phyloP scores from a whole-genome alignment of 2,888 invertebrate genomes.

The Sisyra terminalis region DNA sequence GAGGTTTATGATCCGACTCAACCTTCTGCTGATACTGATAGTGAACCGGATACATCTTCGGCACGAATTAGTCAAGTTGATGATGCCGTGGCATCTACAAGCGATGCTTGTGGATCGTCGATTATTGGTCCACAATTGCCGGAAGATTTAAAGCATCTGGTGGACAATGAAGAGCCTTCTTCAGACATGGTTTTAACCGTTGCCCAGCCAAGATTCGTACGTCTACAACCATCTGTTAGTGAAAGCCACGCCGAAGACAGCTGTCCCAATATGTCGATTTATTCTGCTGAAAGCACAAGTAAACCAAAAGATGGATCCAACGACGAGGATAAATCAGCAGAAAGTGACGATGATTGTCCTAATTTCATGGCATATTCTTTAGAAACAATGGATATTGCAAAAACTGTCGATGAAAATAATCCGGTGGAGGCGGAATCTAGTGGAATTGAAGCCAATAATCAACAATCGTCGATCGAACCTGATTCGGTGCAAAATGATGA shows the following conservation, averaged over 20 bases:
- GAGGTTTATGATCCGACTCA: conserved; percentile 37
- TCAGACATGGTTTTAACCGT: conserved; percentile 7
- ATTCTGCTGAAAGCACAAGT: conserved; percentile 52
- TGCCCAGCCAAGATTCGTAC: conserved; percentile 3
- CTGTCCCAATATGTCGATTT: conserved; percentile 74
- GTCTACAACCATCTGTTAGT: conserved; percentile 10
- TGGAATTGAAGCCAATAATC: neutral
- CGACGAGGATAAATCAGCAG: conserved; percentile 32
- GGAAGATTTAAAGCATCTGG: conserved; percentile 7
- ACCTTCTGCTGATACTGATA: conserved; percentile 26
- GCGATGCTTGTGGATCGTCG: conserved; percentile 1
- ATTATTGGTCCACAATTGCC: conserved; percentile 7
- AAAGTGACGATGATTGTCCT: conserved; percentile 54
- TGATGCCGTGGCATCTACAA: conserved; percentile 16
- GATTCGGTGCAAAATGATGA: conserved; percentile 9
- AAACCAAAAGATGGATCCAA: neutral
- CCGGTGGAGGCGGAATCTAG: conserved; percentile 9
- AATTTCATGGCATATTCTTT: conserved; percentile 76
- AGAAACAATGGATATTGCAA: conserved; percentile 58
- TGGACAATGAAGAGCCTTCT: conserved; percentile 7
- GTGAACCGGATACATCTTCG: conserved; percentile 10
- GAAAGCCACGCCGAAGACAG: conserved; percentile 30
- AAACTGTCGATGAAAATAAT: conserved; percentile 15
- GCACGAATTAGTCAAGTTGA: conserved; percentile 13
- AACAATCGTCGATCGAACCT: conserved; percentile 3